These are phyloP conservation scores for Grallaria varia DNA, from an alignment of 2,113 vertebrate genomes.

Conservation along the genomic window DNA sequence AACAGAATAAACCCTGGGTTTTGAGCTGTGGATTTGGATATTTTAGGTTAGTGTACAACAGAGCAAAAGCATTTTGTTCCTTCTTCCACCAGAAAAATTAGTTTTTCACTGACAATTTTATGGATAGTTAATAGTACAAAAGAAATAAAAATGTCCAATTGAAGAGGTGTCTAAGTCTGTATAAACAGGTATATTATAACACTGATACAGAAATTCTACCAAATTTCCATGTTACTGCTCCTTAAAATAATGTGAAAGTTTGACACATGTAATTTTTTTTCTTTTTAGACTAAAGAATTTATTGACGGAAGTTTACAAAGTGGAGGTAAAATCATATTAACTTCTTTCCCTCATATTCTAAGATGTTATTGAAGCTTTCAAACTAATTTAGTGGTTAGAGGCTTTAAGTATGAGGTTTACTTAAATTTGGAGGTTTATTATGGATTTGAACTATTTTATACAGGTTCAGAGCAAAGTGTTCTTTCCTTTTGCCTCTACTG, in stretches of 20 bases:
- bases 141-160: not conserved
- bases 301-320: constrained; percentile 96
- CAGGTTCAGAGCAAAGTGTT: not conserved
- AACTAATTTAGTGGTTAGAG: not conserved
- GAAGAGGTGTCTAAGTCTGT: not conserved
- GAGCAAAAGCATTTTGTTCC: not conserved
- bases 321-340: constrained; percentile 82
- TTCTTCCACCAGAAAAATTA: not conserved
- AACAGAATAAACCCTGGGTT: not conserved
- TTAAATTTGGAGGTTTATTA: not conserved
- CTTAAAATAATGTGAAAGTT: not conserved
- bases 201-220: not conserved
- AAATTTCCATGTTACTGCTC: not conserved
- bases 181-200: not conserved
- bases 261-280: not conserved
- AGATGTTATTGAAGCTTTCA: not conserved
- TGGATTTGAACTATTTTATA: not conserved
- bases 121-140: not conserved
- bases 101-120: not conserved
- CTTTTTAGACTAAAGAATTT: constrained; percentile 94
- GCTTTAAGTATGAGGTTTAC: not conserved
- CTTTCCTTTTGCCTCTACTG: not conserved
- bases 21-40: not conserved
- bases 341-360: not conserved
- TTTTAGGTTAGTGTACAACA: not conserved